phyloP scores from a whole-genome alignment of 2,113 vertebrate species.

The Melanostigma gelatinosum region DNA sequence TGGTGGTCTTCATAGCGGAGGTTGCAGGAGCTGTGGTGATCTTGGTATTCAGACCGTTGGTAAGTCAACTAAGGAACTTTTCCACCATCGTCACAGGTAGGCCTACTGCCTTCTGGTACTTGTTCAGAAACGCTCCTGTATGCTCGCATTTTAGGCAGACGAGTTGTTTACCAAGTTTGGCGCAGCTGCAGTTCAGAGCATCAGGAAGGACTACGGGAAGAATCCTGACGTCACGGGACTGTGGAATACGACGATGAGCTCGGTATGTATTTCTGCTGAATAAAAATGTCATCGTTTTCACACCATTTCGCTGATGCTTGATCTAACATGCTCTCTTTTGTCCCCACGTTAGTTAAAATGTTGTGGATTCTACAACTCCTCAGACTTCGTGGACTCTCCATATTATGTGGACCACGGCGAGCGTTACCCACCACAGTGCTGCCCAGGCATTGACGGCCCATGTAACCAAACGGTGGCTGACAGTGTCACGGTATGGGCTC shows the following conservation, averaged over 20 bases:
- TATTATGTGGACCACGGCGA: constrained; percentile 10
- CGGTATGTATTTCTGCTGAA: constrained; percentile 60
- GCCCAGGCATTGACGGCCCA: rapidly evolving
- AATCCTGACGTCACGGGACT: constrained; percentile 76
- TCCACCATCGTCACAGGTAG: background rate
- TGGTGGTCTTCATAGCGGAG: constrained; percentile 86
- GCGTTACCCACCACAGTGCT: constrained; percentile 78
- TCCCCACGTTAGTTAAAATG: constrained; percentile 75
- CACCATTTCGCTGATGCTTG: background rate
- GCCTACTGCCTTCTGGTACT: background rate
- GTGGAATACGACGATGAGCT: constrained; percentile 83
- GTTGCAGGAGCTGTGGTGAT: constrained; percentile 84
- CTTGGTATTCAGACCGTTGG: constrained; percentile 83
- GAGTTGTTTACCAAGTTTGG: constrained; percentile 75
- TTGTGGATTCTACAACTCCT: constrained; percentile 84
- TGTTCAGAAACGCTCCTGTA: background rate
- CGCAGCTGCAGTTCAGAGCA: constrained; percentile 52
- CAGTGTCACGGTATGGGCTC: constrained; percentile 9
- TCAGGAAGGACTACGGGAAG: constrained; percentile 76
- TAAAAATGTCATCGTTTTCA: background rate
- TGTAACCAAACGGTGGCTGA: constrained; percentile 22
- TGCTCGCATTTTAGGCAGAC: constrained; percentile 70
- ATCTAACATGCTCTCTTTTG: constrained; percentile 17
- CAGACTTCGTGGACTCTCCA: constrained; percentile 78
- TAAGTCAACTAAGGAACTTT: constrained; percentile 62